Evolutionary conservation across 1,140 invertebrate genomes (phyloP).

Genomic region (Macrosteles quadrilineatus): DNA sequence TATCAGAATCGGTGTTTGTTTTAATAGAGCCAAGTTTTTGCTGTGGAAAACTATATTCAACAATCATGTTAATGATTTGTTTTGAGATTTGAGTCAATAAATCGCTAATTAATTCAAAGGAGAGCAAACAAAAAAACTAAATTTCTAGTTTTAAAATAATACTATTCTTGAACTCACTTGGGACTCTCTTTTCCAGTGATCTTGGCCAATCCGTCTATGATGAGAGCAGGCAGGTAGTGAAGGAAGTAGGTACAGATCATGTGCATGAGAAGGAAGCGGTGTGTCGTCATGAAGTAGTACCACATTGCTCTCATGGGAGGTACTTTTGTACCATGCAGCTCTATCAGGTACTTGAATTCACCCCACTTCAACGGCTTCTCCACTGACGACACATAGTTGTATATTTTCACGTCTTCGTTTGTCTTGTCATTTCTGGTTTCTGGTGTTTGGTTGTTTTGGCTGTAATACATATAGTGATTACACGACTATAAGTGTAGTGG

Average conservation of each 20-base stretch:
- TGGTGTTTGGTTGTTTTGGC: slow-evolving; percentile 16
- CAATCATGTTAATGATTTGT: too few relatives aligned
- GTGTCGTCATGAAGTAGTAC: slow-evolving; percentile 56
- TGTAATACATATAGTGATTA: too few relatives aligned
- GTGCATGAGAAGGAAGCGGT: slow-evolving; percentile 53
- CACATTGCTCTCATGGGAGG: slow-evolving; percentile 57
- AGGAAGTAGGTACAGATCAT: slow-evolving; percentile 51
- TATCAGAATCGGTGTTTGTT: too few relatives aligned
- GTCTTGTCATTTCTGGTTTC: slow-evolving; percentile 4
- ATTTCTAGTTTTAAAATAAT: too few relatives aligned
- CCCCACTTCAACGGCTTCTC: slow-evolving; percentile 62
- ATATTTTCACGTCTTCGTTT: slow-evolving; percentile 47
- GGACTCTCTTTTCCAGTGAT: slow-evolving; percentile 49
- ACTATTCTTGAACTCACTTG: too few relatives aligned
- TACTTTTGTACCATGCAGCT: slow-evolving; percentile 46
- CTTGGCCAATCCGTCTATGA: slow-evolving; percentile 46
- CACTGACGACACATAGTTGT: slow-evolving; percentile 59
- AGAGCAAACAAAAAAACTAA: too few relatives aligned
- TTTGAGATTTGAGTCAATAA: too few relatives aligned
- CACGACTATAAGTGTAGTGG: too few relatives aligned
- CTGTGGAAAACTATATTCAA: too few relatives aligned
- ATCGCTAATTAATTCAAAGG: too few relatives aligned
- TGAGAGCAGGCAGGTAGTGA: slow-evolving; percentile 50
- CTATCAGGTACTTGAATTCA: slow-evolving; percentile 55
- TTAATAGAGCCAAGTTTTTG: too few relatives aligned